phyloP scores from a whole-genome alignment of 2,888 invertebrate genomes.

The Lissonota sp. region DNA sequence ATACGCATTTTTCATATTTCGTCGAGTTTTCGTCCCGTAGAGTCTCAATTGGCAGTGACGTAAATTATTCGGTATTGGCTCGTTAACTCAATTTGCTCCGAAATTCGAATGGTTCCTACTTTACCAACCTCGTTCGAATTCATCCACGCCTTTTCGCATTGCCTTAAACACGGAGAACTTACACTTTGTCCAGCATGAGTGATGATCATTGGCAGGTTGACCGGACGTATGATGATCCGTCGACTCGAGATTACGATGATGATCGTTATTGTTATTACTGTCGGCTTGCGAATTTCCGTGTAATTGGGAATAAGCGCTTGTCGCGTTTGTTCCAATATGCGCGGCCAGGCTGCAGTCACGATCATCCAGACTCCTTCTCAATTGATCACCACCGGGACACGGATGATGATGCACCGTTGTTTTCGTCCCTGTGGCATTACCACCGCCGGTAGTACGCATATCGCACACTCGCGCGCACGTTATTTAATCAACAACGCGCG shows the following conservation, averaged over 20 bases:
- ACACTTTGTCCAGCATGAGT: constrained; percentile 79
- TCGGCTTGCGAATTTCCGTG: constrained; percentile 76
- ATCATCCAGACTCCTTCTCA: constrained; percentile 75
- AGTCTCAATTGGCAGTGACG: too few species aligned
- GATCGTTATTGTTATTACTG: constrained; percentile 82
- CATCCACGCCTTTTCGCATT: background rate
- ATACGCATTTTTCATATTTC: too few species aligned
- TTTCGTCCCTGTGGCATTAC: constrained; percentile 61
- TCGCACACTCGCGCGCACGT: constrained; percentile 32
- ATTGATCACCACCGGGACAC: constrained; percentile 39
- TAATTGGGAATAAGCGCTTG: constrained; percentile 60
- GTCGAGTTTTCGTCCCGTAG: too few species aligned
- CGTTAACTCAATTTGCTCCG: too few species aligned
- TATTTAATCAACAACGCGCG: too few species aligned
- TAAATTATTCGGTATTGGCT: too few species aligned
- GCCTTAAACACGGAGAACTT: constrained; percentile 70
- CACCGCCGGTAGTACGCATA: constrained; percentile 68
- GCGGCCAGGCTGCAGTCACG: constrained; percentile 69
- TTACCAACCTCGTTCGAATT: too few species aligned
- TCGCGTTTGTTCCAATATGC: constrained; percentile 64
- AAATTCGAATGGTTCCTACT: too few species aligned
- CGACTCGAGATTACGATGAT: constrained; percentile 79
- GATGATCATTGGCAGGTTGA: constrained; percentile 77
- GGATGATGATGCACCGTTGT: constrained; percentile 61
- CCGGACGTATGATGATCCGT: constrained; percentile 70